Conservation (phyloP, 2,797 vertebrate species). For the Acropternis orthonyx region DNA sequence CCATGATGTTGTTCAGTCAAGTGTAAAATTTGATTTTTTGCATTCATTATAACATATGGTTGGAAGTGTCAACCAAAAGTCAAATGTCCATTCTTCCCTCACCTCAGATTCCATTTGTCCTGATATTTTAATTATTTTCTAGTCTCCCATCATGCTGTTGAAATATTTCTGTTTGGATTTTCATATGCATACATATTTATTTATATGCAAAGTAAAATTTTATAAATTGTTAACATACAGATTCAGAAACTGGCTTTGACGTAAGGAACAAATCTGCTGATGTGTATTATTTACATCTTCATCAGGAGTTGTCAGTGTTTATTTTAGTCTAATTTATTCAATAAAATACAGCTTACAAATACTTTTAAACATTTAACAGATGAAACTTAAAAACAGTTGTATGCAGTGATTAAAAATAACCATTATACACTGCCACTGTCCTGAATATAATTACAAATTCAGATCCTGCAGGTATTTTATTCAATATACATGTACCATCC, state of each 20-base stretch:
- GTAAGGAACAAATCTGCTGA: background rate
- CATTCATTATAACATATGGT: slow-evolving; percentile 3
- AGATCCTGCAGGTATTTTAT: background rate
- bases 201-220: background rate
- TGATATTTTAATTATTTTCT: background rate
- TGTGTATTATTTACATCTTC: background rate
- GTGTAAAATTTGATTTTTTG: slow-evolving; percentile 45
- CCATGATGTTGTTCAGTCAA: slow-evolving; percentile 36
- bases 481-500: background rate
- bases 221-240: background rate
- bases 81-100: slow-evolving; percentile 4
- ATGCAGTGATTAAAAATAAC: background rate
- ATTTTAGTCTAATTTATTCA: background rate
- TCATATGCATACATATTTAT: background rate
- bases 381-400: background rate
- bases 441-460: background rate
- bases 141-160: background rate
- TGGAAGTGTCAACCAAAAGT: slow-evolving; percentile 62
- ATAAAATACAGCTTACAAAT: background rate
- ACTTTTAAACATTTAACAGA: background rate
- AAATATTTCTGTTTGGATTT: background rate
- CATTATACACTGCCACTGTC: background rate
- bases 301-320: background rate
- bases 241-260: background rate
- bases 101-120: background rate